phyloP scores from a whole-genome alignment of 2,113 vertebrate genomes.

The Paramisgurnus dabryanus region DNA sequence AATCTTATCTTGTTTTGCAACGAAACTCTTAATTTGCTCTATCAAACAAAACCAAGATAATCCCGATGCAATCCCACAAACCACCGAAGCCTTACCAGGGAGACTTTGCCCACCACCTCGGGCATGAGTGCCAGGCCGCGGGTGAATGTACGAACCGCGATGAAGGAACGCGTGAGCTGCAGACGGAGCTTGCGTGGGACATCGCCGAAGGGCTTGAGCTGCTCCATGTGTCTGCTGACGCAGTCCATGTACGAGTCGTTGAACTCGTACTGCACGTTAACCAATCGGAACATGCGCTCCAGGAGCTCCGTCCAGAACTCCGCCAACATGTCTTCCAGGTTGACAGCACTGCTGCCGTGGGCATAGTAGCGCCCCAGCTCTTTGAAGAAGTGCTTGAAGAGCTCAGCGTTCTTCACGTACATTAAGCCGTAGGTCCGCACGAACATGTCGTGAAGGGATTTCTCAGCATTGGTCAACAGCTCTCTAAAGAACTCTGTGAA shows the following conservation, averaged over 20 bases:
- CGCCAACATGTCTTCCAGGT: conserved; percentile 91
- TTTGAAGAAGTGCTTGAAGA: conserved; percentile 93
- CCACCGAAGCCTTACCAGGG: conserved; percentile 73
- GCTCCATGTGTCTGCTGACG: conserved; percentile 91
- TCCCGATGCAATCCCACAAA: background rate
- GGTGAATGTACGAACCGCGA: conserved; percentile 90
- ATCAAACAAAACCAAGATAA: background rate
- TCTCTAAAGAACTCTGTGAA: conserved; percentile 94
- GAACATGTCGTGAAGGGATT: conserved; percentile 92
- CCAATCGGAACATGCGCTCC: conserved; percentile 94
- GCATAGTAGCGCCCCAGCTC: conserved; percentile 87
- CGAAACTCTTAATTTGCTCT: background rate
- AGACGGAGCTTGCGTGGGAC: conserved; percentile 93
- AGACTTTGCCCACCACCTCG: conserved; percentile 88
- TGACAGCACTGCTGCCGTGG: conserved; percentile 80
- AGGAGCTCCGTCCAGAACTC: conserved; percentile 95
- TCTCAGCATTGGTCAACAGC: conserved; percentile 88
- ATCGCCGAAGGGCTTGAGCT: conserved; percentile 94
- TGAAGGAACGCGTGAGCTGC: conserved; percentile 88
- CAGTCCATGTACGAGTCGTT: conserved; percentile 92
- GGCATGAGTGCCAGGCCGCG: conserved; percentile 85
- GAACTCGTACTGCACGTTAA: conserved; percentile 95
- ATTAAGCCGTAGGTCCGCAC: conserved; percentile 91
- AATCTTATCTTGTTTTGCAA: too few species aligned
- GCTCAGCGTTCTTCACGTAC: conserved; percentile 92